Base-by-base conservation (phyloP, 2,888 invertebrate species). In the Melinopterus prodromus region DNA sequence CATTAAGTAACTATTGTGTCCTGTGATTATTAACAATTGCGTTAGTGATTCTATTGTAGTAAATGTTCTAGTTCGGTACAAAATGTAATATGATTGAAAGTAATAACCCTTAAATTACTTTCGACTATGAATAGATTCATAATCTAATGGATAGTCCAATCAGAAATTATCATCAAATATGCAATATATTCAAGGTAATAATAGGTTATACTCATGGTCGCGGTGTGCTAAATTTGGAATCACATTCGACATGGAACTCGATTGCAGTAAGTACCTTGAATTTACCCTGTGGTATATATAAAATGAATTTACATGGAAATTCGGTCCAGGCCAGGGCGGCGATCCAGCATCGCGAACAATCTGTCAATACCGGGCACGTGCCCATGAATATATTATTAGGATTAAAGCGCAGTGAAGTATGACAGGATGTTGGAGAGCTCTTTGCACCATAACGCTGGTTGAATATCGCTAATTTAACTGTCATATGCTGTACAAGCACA, bases 291-390 rank as follows among this genome's bases (percentile, higher is more conserved):
- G 53, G 9, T 53, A 53, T 53, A 12, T 53, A 53, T 53, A 53
- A 53, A 53, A 53, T 53, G 53, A 53, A 53, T 53, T 53, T 53
- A 53, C 53, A 53, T 53, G 53, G 53, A 53, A 53, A 53, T 53
- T 7, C 12, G 53, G 53, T 1, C 7, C 53, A 53, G 1, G 53
- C 2, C 53, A 53, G 9, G 53, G 53, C 2, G 53, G 53, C 5
- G 53, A 53, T 53, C 7, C 12, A 7, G 53, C 53, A 4, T 53
- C 7, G 53, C 9, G 53, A 9, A 53, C 53, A 53, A 53, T 53
- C 53, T 53, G 53, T 53, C 53, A 53, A 53, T 53, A 53, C 53
- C 53, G 7, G 53, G 5, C 53, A 53, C 53, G 12, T 3, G 12
- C 53, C 3, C 53, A 53, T 53, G 53, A 53, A 53, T 53, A 53